Evolutionary conservation across 2,888 invertebrate genomes (phyloP).

Genomic region (Romanomermis culicivorax): DNA sequence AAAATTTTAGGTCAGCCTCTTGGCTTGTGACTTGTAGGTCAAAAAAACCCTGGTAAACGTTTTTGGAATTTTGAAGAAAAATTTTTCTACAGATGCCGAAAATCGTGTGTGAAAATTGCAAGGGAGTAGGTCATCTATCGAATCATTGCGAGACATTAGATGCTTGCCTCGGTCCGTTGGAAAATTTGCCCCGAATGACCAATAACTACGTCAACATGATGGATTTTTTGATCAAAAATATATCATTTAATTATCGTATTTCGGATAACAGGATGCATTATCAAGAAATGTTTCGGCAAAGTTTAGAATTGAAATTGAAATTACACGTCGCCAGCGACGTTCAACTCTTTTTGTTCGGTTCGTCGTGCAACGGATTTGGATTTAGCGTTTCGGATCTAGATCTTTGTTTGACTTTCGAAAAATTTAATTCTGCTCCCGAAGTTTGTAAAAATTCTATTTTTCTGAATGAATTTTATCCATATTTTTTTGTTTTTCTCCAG

Average conservation of each 20-base stretch:
- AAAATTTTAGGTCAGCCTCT: too few relatives aligned
- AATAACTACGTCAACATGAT: background rate
- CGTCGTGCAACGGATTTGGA: constrained; percentile 41
- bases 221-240: background rate
- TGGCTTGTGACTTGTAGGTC: too few relatives aligned
- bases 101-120: background rate
- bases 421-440: background rate
- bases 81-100: background rate
- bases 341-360: constrained; percentile 38
- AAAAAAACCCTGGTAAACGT: too few relatives aligned
- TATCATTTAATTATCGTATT: background rate
- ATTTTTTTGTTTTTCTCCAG: too few relatives aligned
- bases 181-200: background rate
- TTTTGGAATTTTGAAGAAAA: too few relatives aligned
- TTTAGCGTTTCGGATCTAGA: constrained; percentile 39
- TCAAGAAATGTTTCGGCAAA: background rate
- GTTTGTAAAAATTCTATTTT: too few relatives aligned
- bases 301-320: background rate
- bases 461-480: too few relatives aligned
- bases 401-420: constrained; percentile 37
- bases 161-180: background rate
- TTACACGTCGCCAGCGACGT: constrained; percentile 26
- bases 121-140: background rate
- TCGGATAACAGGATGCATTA: background rate
- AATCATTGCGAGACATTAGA: background rate